A percentile compares a stretch with the other conserved stretches of the same genome.
These are phyloP conservation scores for Lathronympha strigana DNA, from an alignment of 2,888 invertebrate genomes.

Conservation along the genomic window DNA sequence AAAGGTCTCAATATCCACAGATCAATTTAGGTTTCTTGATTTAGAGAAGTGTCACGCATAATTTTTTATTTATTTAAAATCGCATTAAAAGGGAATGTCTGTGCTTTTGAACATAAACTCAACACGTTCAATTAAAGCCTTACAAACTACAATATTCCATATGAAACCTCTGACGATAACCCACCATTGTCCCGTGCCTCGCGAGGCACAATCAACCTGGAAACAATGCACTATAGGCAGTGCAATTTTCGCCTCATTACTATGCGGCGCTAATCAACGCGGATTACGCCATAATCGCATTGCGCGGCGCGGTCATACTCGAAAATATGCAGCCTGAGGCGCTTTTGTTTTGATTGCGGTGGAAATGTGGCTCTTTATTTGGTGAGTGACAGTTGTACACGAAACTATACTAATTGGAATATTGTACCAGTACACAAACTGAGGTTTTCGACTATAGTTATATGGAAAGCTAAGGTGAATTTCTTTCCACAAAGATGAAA, in stretches of 20 bases:
- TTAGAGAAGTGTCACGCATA: too few species aligned
- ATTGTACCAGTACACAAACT: too few species aligned
- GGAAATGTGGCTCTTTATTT: conserved; percentile 22
- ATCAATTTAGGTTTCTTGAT: too few species aligned
- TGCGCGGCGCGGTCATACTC: conserved; percentile 53
- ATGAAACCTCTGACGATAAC: conserved; percentile 5
- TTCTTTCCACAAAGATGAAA: too few species aligned
- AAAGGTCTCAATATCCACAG: too few species aligned
- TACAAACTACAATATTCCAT: not conserved
- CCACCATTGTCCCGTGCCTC: conserved; percentile 13
- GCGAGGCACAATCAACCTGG: conserved; percentile 27
- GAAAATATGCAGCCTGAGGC: conserved; percentile 57
- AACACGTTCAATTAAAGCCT: not conserved
- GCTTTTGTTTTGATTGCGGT: conserved; percentile 22
- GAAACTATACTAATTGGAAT: not conserved
- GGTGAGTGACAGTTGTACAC: not conserved
- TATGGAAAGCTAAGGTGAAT: too few species aligned
- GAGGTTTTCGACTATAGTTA: too few species aligned
- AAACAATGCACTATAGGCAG: conserved; percentile 17
- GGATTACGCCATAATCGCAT: conserved; percentile 75
- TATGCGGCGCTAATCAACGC: conserved; percentile 71
- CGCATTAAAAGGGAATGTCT: too few species aligned
- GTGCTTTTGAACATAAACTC: too few species aligned
- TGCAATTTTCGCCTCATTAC: conserved; percentile 56
- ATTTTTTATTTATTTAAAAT: too few species aligned